Conservation (phyloP, 1,140 invertebrate genomes). For the Caligus rogercresseyi region DNA sequence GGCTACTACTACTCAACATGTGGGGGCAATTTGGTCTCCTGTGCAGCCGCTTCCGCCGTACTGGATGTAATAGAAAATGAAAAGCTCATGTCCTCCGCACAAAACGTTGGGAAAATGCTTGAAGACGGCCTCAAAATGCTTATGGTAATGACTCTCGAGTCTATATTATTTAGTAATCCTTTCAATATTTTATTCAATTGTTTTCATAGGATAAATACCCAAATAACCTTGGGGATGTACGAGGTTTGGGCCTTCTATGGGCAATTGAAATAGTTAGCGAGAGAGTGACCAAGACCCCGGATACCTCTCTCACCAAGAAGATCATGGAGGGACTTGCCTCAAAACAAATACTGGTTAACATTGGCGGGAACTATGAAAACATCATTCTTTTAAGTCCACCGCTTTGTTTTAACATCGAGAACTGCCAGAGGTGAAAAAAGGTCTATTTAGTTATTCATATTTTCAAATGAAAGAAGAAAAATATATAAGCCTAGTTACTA, state of each 20-base stretch:
- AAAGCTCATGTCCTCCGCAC: constrained; percentile 25
- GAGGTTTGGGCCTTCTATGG: constrained; percentile 26
- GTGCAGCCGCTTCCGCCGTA: constrained; percentile 25
- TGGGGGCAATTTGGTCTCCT: constrained; percentile 31
- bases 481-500: no score
- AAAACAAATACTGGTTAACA: constrained; percentile 35
- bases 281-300: constrained; percentile 18
- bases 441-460: no score
- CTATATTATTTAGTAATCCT: constrained; percentile 19
- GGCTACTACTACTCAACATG: constrained; percentile 28
- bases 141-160: not conserved
- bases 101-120: constrained; percentile 25
- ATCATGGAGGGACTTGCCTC: constrained; percentile 31
- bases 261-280: constrained; percentile 26
- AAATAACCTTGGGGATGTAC: constrained; percentile 24
- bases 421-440: constrained; percentile 30
- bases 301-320: constrained; percentile 18
- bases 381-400: constrained; percentile 43
- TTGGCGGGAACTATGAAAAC: constrained; percentile 39
- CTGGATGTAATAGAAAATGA: constrained; percentile 26
- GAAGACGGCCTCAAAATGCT: constrained; percentile 25
- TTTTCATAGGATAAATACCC: constrained; percentile 15
- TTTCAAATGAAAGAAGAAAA: no score
- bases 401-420: constrained; percentile 36
- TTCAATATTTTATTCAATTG: no score